phyloP scores from a whole-genome alignment of 2,888 invertebrate genomes.

The Nycteola revayana region DNA sequence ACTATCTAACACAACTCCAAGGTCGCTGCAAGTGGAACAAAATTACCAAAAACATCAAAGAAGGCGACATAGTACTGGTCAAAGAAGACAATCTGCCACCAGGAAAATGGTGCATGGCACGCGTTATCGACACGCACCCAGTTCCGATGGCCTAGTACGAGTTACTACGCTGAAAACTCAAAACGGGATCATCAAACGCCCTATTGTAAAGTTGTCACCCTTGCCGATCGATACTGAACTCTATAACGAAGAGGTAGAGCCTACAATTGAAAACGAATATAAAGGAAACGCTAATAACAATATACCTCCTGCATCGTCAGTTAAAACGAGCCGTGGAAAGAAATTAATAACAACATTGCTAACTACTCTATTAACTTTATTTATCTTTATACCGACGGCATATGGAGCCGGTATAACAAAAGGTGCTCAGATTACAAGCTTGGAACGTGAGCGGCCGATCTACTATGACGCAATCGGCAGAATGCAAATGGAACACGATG shows the following conservation, averaged over 20 bases:
- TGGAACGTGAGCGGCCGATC: constrained; percentile 1
- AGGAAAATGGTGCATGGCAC: not conserved
- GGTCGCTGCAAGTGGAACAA: constrained; percentile 10
- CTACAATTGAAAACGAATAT: not conserved
- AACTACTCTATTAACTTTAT: not conserved
- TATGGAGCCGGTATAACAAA: not conserved
- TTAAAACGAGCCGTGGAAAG: not conserved
- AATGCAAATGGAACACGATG: constrained; percentile 16
- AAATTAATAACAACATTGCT: not conserved
- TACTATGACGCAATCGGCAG: constrained; percentile 5
- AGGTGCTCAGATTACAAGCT: not conserved
- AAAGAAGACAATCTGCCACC: constrained; percentile 1
- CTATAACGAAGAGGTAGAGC: not conserved
- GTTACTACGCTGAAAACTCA: not conserved
- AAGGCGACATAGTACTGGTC: constrained; percentile 2
- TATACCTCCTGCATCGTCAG: no score
- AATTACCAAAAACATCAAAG: constrained; percentile 7
- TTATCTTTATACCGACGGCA: not conserved
- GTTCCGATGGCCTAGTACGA: not conserved
- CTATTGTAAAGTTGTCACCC: not conserved
- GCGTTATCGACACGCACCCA: not conserved
- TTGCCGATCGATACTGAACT: not conserved
- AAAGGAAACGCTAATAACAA: not conserved
- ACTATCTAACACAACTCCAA: constrained; percentile 8
- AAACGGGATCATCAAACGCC: not conserved